These are phyloP conservation scores for Rhizoglyphus robini DNA, from an alignment of 1,140 invertebrate species.

Conservation along the genomic window DNA sequence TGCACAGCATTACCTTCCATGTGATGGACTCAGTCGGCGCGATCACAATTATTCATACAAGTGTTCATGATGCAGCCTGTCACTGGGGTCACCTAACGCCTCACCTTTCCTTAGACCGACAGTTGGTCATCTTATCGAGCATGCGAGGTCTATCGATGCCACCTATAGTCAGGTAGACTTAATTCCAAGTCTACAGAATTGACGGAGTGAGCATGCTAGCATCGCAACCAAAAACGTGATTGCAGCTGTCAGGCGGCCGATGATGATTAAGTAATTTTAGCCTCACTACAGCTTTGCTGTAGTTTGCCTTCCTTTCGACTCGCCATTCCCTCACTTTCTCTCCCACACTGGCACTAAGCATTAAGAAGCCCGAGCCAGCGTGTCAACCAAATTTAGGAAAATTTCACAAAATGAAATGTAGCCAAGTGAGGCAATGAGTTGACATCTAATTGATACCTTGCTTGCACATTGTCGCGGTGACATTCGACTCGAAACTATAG, in stretches of 20 bases:
- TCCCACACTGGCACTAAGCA: background rate
- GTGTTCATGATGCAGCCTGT: too few relatives aligned
- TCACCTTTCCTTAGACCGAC: too few relatives aligned
- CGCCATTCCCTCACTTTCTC: background rate
- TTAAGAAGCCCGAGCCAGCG: background rate
- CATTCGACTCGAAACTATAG: background rate
- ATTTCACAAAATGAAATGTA: background rate
- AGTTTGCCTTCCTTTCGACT: background rate
- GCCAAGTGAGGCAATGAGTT: background rate
- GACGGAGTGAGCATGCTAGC: background rate
- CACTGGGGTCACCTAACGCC: too few relatives aligned
- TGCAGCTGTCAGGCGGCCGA: conserved; percentile 5
- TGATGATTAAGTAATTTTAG: conserved; percentile 11
- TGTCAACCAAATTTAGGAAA: background rate
- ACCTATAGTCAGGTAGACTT: too few relatives aligned
- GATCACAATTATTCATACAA: too few relatives aligned
- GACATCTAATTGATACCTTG: conserved; percentile 10
- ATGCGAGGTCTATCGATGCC: too few relatives aligned
- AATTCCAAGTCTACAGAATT: too few relatives aligned
- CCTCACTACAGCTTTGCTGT: background rate
- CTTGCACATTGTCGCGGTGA: background rate
- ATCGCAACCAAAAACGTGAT: background rate
- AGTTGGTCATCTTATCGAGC: too few relatives aligned
- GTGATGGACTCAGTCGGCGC: too few relatives aligned
- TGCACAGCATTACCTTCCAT: too few relatives aligned